Evolutionary conservation across 2,113 vertebrate species (phyloP).

Genomic region (Periophthalmodon schlosseri): DNA sequence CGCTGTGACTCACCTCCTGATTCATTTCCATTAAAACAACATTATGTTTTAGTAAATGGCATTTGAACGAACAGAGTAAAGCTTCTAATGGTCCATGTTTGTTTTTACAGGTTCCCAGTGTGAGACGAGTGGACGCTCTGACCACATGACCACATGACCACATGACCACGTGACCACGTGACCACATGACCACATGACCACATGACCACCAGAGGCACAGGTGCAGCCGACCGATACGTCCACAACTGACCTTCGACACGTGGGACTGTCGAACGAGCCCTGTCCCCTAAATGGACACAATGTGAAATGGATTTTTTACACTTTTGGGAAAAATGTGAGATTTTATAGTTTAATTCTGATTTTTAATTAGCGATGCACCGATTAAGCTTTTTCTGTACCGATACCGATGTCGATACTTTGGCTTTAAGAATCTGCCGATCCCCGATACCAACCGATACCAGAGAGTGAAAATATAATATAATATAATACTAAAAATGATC

Average conservation of each 20-base stretch:
- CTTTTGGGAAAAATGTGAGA: neutral
- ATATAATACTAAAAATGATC: too few species aligned
- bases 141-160: slow-evolving; percentile 24
- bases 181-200: neutral
- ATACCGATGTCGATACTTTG: too few species aligned
- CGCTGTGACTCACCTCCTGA: neutral
- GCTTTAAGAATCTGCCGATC: too few species aligned
- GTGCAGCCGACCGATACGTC: neutral
- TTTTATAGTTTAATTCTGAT: neutral
- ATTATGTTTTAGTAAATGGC: neutral
- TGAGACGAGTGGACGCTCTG: slow-evolving; percentile 38
- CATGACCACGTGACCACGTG: slow-evolving; percentile 13
- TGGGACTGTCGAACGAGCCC: neutral
- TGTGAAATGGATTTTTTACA: neutral
- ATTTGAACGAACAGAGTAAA: neutral
- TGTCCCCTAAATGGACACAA: neutral
- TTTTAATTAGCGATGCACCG: neutral
- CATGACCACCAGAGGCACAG: neutral
- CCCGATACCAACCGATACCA: too few species aligned
- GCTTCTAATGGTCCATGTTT: neutral
- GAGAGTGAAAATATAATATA: too few species aligned
- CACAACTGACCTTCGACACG: neutral
- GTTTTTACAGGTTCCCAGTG: slow-evolving; percentile 53
- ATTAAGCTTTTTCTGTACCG: neutral
- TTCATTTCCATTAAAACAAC: neutral